phyloP scores from a whole-genome alignment of 2,113 vertebrate species.

The Neodontobutis hainanensis region DNA sequence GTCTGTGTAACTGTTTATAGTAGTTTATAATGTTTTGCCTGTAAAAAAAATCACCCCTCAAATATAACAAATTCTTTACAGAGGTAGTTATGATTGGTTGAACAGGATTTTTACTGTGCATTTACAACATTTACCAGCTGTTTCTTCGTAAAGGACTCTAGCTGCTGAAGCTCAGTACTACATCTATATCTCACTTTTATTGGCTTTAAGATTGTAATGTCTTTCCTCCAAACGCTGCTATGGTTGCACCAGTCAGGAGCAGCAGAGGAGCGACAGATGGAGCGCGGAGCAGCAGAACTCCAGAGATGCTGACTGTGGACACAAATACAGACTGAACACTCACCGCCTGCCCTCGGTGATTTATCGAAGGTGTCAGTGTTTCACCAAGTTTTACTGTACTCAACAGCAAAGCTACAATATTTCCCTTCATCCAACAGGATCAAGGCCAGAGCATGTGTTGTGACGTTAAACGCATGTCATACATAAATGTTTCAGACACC shows the following conservation, averaged over 20 bases:
- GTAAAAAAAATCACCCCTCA: no score
- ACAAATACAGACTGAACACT: background rate
- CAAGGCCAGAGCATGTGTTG: background rate
- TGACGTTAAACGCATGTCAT: background rate
- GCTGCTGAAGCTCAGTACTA: no score
- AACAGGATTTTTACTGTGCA: no score
- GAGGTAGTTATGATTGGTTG: no score
- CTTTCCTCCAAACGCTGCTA: background rate
- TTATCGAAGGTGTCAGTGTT: slow-evolving; percentile 1
- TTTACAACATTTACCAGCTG: no score
- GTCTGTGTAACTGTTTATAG: no score
- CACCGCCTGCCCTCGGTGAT: slow-evolving; percentile 1
- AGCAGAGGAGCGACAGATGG: slow-evolving; percentile 14
- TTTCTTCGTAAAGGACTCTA: no score
- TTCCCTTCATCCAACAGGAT: no score
- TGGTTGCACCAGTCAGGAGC: no score
- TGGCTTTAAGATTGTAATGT: background rate
- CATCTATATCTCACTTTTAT: no score
- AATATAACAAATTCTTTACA: no score
- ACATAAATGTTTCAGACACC: background rate
- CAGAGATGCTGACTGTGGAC: slow-evolving; percentile 18
- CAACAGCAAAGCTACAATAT: background rate
- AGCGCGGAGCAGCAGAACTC: background rate
- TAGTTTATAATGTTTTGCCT: no score
- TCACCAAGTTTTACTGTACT: slow-evolving; percentile 3